Evolutionary conservation across 2,113 vertebrate genomes (phyloP).

Genomic region (Heterochromis multidens): DNA sequence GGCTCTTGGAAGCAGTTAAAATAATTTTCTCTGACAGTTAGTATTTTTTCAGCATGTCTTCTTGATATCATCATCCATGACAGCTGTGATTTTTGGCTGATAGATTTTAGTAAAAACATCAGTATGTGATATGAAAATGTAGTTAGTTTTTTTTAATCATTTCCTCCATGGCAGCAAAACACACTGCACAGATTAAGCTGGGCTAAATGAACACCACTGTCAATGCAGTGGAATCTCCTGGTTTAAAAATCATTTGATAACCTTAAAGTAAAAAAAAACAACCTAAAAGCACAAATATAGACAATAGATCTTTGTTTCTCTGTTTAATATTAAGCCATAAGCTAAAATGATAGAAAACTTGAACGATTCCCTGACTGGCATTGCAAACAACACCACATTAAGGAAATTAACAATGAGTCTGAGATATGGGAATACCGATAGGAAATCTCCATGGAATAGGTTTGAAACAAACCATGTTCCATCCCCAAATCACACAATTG

Average conservation of each 20-base stretch:
- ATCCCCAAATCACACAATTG: not conserved
- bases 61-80: not conserved
- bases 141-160: not conserved
- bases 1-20: not conserved
- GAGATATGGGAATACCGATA: not conserved
- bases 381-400: not conserved
- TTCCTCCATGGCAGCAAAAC: not conserved
- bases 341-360: not conserved
- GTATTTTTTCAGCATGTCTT: not conserved
- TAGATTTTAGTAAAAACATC: not conserved
- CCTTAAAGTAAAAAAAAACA: not conserved
- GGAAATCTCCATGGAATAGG: not conserved
- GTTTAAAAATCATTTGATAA: not conserved
- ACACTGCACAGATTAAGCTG: not conserved
- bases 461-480: not conserved
- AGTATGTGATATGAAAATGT: not conserved
- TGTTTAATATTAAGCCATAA: not conserved
- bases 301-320: not conserved
- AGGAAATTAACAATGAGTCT: not conserved
- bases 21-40: not conserved
- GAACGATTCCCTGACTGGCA: not conserved
- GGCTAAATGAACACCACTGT: not conserved
- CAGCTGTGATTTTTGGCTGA: not conserved
- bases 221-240: not conserved
- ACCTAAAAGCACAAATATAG: not conserved